These are phyloP conservation scores for Amphipyra tragopoginis DNA, from an alignment of 2,888 invertebrate genomes.

Conservation along the genomic window DNA sequence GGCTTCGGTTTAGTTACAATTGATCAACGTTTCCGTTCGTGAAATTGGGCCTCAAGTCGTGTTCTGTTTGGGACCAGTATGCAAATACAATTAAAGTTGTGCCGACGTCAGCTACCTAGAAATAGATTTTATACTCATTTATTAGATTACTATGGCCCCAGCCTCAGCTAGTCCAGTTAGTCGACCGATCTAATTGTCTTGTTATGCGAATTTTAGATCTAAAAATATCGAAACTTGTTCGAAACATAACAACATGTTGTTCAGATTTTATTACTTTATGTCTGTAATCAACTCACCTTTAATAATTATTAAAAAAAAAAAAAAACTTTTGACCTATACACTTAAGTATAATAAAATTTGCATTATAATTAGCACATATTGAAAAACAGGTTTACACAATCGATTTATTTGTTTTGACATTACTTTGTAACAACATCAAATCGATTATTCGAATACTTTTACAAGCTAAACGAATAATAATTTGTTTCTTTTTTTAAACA, in stretches of 20 bases:
- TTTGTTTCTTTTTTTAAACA: no score
- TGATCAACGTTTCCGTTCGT: no score
- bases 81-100: no score
- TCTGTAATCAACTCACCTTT: conserved; percentile 16
- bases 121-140: not conserved
- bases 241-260: not conserved
- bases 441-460: no score
- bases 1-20: no score
- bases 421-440: no score
- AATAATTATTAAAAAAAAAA: conserved; percentile 12
- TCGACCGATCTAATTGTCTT: conserved; percentile 1
- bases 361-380: not conserved
- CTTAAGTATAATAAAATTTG: conserved; percentile 21
- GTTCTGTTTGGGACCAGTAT: no score
- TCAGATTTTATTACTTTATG: conserved; percentile 16
- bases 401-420: no score
- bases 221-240: conserved; percentile 14
- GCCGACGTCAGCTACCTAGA: no score
- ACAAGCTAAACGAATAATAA: no score
- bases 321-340: not conserved
- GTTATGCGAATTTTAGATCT: not conserved
- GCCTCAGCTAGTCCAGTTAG: conserved; percentile 13
- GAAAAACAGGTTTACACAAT: conserved; percentile 7
- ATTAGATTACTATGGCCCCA: conserved; percentile 11
- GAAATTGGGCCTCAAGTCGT: no score